Evolutionary conservation across 1,140 invertebrate genomes (phyloP), one percentile per base, ranked within the genome.

Genomic region (Xylocopa sonorina): DNA sequence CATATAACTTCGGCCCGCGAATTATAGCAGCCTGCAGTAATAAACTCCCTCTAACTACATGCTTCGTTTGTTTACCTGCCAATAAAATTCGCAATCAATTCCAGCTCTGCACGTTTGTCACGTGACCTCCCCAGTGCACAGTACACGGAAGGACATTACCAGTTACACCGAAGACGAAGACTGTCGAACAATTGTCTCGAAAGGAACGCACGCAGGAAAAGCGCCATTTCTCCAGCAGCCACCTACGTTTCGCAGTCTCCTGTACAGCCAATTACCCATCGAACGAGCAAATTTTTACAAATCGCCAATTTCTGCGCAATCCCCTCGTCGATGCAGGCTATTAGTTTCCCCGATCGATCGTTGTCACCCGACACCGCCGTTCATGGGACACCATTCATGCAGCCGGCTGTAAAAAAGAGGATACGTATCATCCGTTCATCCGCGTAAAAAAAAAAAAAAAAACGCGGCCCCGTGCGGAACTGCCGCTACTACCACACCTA

Each of bases 361-460:
- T 32, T 69, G 75, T 78, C 41, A 78, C 41, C n/a, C 55, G 67
- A 78, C 34, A 78, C 73, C 73, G 16, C 34, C 75, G 75, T 78
- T 58, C 66, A 71, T 38, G 55, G 67, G 67, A 71, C 46, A 78
- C 75, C 75, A 71, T 78, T 62, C 67, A 78, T 60, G 66, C 55
- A 78, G 24, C 14, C 66, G 3, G 46, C 55, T 78, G 75, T 78
- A 78, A 78, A 69, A n/a, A 78, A 71, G 75, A 71, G 75, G 71
- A 71, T 51, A 60, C 66, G 53, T 78, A 71, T 78, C 75, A 71
- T 78, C 75, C 75, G 75, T 78, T 78, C 66, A 60, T 71, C 27
- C 50, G 32, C 55, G 75, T 60, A 57, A 67, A 38, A 51, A 48
- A 34, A 41, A 41, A 71, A 57, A 67, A 38, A 51, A 48, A 34